Conservation (phyloP, 2,113 vertebrate genomes). For the Turnix velox region DNA sequence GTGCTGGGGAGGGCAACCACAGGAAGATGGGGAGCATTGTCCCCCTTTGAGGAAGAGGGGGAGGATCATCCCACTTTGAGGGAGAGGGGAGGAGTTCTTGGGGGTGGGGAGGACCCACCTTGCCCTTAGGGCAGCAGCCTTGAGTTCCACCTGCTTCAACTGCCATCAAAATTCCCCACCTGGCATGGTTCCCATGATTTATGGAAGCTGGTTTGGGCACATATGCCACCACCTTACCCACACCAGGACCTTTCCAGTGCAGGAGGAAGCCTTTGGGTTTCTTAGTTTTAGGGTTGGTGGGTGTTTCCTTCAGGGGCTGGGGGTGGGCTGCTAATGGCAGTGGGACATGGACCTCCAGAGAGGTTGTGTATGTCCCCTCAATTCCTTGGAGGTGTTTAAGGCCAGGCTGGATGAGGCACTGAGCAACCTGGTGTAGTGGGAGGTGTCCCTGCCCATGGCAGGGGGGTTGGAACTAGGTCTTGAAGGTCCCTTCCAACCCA, state of each 20-base stretch:
- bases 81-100: not conserved
- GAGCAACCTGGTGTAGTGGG: too few relatives aligned
- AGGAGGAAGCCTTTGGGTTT: not conserved
- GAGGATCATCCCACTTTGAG: too few relatives aligned
- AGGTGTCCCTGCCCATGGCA: too few relatives aligned
- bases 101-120: not conserved
- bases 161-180: not conserved
- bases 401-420: too few relatives aligned
- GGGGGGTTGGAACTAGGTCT: too few relatives aligned
- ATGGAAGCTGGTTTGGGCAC: not conserved
- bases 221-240: accelerated
- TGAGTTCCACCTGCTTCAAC: not conserved
- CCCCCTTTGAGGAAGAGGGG: not conserved
- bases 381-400: too few relatives aligned
- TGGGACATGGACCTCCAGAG: not conserved
- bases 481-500: too few relatives aligned
- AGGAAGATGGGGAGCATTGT: not conserved
- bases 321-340: not conserved
- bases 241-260: not conserved
- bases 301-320: not conserved
- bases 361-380: too few relatives aligned
- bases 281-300: not conserved
- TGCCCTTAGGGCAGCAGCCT: not conserved
- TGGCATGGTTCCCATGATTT: not conserved
- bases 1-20: accelerated